Evolutionary conservation across 2,888 invertebrate genomes (phyloP).

Genomic region (Scaptomyza caliginosa): DNA sequence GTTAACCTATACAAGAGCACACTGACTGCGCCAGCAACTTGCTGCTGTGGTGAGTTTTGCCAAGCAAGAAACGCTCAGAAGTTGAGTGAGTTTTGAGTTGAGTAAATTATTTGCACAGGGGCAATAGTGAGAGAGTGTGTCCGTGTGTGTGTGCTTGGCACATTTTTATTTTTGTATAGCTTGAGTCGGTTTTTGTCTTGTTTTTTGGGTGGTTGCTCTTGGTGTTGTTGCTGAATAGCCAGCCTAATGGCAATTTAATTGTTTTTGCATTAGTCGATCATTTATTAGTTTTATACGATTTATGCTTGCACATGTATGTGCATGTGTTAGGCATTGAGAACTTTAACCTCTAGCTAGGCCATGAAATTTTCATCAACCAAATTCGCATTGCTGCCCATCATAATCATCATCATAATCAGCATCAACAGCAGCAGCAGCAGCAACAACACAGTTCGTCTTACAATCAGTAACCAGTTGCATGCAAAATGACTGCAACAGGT

Average conservation of each 20-base stretch:
- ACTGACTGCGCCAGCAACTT: conserved; percentile 40
- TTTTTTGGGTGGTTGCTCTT: conserved; percentile 42
- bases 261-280: conserved; percentile 44
- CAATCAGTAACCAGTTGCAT: conserved; percentile 73
- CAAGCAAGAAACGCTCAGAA: conserved; percentile 29
- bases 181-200: conserved; percentile 7
- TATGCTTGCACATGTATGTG: not conserved
- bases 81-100: conserved; percentile 38
- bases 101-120: conserved; percentile 51
- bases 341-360: conserved; percentile 44
- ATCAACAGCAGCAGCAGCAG: conserved; percentile 15
- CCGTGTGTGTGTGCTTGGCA: conserved; percentile 43
- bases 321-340: conserved; percentile 29
- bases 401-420: conserved; percentile 21
- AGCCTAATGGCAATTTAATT: conserved; percentile 63
- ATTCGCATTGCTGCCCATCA: conserved; percentile 57
- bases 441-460: conserved; percentile 24
- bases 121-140: conserved; percentile 19
- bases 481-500: conserved; percentile 77
- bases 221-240: not conserved
- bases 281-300: not conserved
- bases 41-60: conserved; percentile 62
- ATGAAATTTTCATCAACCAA: conserved; percentile 50
- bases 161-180: conserved; percentile 41
- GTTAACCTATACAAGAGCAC: conserved; percentile 44